Conservation (phyloP, 2,113 vertebrate genomes). For the Boulengerochromis microlepis region DNA sequence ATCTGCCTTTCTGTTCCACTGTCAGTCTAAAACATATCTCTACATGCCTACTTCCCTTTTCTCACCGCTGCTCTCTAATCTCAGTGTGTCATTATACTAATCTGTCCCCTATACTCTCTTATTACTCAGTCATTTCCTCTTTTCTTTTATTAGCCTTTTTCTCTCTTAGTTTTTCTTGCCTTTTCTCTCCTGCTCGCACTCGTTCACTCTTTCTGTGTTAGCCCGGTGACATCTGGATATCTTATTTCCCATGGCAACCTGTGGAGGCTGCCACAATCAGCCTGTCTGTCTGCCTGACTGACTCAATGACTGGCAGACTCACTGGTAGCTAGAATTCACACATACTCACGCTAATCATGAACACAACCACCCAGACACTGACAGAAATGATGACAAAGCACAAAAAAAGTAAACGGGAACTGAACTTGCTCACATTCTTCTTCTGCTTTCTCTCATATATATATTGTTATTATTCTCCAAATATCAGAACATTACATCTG, state of each 20-base stretch:
- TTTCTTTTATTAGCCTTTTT: not conserved
- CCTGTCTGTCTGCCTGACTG: not conserved
- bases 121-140: not conserved
- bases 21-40: not conserved
- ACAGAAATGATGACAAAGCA: not conserved
- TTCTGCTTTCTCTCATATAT: not conserved
- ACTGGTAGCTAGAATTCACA: not conserved
- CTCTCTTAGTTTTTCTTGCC: not conserved
- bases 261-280: not conserved
- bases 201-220: not conserved
- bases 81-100: not conserved
- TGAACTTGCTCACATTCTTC: not conserved
- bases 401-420: not conserved
- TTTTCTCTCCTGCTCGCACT: not conserved
- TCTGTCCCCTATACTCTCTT: not conserved
- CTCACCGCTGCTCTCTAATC: not conserved
- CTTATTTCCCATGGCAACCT: conserved; percentile 37
- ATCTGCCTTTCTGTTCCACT: not conserved
- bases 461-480: not conserved
- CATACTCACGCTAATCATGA: conserved; percentile 3
- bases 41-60: not conserved
- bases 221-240: conserved; percentile 26
- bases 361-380: not conserved
- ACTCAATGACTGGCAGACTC: not conserved
- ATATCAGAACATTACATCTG: not conserved